phyloP scores from a whole-genome alignment of 2,797 vertebrate species.

The Phalanger gymnotis region DNA sequence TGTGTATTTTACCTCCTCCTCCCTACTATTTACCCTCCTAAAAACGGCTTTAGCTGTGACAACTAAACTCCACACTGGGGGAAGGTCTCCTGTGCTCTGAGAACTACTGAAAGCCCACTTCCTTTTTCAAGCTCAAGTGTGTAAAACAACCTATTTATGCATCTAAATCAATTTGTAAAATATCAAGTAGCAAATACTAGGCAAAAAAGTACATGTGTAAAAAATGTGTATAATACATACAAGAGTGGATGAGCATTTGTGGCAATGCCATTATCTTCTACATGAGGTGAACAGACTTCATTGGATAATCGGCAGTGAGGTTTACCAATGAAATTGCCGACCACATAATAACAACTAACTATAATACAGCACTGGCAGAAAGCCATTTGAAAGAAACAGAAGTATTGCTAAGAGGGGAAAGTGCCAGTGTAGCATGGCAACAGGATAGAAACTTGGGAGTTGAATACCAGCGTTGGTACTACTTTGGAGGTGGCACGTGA shows the following conservation, averaged over 20 bases:
- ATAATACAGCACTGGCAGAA: neutral
- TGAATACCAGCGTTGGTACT: neutral
- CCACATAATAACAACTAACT: no score
- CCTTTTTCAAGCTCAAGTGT: neutral
- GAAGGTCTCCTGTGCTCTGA: neutral
- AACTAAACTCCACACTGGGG: neutral
- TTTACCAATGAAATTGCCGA: neutral
- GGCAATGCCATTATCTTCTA: neutral
- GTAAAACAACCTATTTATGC: neutral
- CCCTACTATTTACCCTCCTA: neutral
- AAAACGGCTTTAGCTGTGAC: neutral
- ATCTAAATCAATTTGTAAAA: neutral
- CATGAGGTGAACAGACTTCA: neutral
- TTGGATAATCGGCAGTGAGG: neutral
- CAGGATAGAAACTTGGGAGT: neutral
- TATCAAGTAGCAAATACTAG: neutral
- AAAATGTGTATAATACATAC: neutral
- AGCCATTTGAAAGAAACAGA: neutral
- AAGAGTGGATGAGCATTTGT: neutral
- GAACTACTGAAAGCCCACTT: neutral
- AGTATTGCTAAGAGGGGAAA: neutral
- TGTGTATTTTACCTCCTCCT: neutral
- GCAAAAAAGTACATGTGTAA: neutral
- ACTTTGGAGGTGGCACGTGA: neutral
- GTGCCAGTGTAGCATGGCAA: accelerated